Conservation (phyloP, 2,888 invertebrate species). For the Listrodromus nycthemerus region DNA sequence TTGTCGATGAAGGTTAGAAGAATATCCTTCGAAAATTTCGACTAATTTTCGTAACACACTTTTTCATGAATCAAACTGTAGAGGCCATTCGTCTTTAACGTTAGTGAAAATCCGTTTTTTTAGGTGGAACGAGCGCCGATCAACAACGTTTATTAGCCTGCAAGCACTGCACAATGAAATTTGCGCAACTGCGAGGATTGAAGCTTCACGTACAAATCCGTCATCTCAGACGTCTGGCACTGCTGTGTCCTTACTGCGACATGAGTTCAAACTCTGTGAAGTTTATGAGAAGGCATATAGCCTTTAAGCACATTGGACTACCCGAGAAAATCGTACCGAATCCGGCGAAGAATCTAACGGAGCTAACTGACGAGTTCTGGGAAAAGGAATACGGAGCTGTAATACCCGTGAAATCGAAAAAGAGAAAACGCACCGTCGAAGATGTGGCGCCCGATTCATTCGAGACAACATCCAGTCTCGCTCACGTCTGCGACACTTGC, state of each 20-base stretch:
- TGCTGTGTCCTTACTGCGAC: constrained; percentile 80
- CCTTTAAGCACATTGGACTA: constrained; percentile 74
- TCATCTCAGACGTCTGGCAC: constrained; percentile 78
- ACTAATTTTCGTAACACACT: not conserved
- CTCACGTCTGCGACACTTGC: constrained; percentile 74
- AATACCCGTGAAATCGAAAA: constrained; percentile 68
- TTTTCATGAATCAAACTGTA: not conserved
- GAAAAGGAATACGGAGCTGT: constrained; percentile 79
- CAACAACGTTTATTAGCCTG: constrained; percentile 72
- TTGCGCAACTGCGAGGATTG: constrained; percentile 78
- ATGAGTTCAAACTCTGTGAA: constrained; percentile 78
- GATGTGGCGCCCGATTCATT: not conserved
- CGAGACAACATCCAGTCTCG: constrained; percentile 30
- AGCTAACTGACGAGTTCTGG: constrained; percentile 80
- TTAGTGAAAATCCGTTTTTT: constrained; percentile 4
- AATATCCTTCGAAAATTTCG: not conserved
- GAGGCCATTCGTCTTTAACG: not conserved
- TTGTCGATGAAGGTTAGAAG: constrained; percentile 66
- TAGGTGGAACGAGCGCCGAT: constrained; percentile 44
- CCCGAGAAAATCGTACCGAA: constrained; percentile 75
- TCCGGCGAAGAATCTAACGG: constrained; percentile 71
- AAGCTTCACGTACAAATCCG: constrained; percentile 80
- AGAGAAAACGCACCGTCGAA: constrained; percentile 69
- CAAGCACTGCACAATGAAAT: constrained; percentile 79
- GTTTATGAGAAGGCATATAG: constrained; percentile 78